Evolutionary conservation across 2,113 vertebrate genomes (phyloP).

Genomic region (Piprites chloris): DNA sequence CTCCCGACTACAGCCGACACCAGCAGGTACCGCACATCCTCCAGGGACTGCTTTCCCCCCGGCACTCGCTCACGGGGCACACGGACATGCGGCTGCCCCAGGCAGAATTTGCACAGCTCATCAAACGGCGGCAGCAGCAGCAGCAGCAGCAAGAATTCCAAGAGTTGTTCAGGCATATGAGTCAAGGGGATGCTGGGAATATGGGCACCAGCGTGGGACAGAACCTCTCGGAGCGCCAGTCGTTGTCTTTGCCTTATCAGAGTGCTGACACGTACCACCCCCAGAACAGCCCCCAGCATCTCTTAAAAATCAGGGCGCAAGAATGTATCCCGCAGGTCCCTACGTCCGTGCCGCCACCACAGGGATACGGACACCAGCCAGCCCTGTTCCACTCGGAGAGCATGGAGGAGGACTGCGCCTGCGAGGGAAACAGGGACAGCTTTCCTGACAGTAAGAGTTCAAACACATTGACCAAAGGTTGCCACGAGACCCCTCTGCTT

Average conservation of each 20-base stretch:
- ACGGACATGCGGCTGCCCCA: constrained; percentile 88
- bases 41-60: constrained; percentile 94
- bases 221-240: constrained; percentile 75
- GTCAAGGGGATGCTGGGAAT: constrained; percentile 79
- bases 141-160: constrained; percentile 83
- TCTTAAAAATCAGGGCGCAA: constrained; percentile 88
- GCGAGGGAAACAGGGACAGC: constrained; percentile 73
- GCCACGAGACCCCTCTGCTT: constrained; percentile 73
- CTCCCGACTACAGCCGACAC: constrained; percentile 86
- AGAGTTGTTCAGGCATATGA: constrained; percentile 89
- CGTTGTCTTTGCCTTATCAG: constrained; percentile 72
- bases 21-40: constrained; percentile 94
- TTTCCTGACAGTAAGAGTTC: constrained; percentile 80
- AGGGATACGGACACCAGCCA: constrained; percentile 65
- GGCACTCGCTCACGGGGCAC: constrained; percentile 93
- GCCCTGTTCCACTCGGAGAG: constrained; percentile 89
- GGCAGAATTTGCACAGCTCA: constrained; percentile 88
- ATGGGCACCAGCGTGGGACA: constrained; percentile 65
- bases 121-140: constrained; percentile 86
- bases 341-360: neutral
- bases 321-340: constrained; percentile 76
- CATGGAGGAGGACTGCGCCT: constrained; percentile 92
- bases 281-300: constrained; percentile 86
- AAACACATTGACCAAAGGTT: constrained; percentile 79
- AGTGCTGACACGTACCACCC: constrained; percentile 71